These are phyloP conservation scores for Cyprinodon diabolis DNA, from an alignment of 2,797 vertebrate genomes.

Conservation along the genomic window DNA sequence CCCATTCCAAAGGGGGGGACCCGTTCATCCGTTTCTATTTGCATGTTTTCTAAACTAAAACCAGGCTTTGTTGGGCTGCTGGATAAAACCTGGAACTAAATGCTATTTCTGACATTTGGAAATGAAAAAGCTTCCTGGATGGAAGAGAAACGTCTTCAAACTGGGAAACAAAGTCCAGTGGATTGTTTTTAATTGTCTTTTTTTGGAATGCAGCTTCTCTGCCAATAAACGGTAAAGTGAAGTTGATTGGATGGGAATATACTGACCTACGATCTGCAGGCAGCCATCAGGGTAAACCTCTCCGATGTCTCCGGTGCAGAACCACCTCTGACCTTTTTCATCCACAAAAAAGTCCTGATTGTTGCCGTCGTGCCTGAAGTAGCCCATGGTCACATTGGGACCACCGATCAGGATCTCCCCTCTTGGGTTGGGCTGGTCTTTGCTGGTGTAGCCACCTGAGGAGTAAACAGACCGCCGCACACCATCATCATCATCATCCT, in stretches of 20 bases:
- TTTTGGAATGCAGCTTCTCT: neutral
- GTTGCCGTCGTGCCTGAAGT: slow-evolving; percentile 86
- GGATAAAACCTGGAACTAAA: too few relatives aligned
- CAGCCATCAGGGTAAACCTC: slow-evolving; percentile 94
- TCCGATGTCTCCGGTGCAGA: slow-evolving; percentile 96
- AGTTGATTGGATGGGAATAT: neutral
- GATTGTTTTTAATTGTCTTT: too few relatives aligned
- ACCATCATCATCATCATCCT: too few relatives aligned
- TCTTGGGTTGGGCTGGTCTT: slow-evolving; percentile 91
- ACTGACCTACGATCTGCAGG: slow-evolving; percentile 95
- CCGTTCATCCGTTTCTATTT: too few relatives aligned
- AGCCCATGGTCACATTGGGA: slow-evolving; percentile 95
- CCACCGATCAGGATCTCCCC: slow-evolving; percentile 96
- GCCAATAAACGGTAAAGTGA: neutral
- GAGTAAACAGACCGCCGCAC: neutral
- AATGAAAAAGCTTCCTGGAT: too few relatives aligned
- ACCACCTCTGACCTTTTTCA: slow-evolving; percentile 92
- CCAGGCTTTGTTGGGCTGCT: too few relatives aligned
- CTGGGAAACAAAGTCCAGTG: too few relatives aligned
- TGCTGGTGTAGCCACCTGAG: slow-evolving; percentile 91
- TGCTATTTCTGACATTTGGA: too few relatives aligned
- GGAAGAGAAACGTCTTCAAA: too few relatives aligned
- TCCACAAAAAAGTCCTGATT: slow-evolving; percentile 89
- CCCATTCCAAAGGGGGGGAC: too few relatives aligned
- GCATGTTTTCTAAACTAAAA: too few relatives aligned